Conservation (phyloP, 1,140 invertebrate species). For the Cyphomyrmex costatus region DNA sequence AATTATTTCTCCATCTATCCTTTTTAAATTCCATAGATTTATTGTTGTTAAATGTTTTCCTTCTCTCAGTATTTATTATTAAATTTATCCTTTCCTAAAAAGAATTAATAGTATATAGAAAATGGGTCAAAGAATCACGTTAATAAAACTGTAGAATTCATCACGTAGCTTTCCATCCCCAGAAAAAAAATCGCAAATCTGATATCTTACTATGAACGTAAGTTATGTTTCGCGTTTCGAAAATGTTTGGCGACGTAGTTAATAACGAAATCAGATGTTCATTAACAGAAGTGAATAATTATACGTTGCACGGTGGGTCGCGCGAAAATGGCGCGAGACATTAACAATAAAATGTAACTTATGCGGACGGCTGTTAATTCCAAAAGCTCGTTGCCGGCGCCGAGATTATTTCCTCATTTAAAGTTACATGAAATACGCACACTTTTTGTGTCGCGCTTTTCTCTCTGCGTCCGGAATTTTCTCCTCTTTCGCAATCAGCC, state of each 20-base stretch:
- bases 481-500: constrained; percentile 3
- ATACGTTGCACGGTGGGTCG: constrained; percentile 4
- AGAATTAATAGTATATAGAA: neutral
- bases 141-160: neutral
- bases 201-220: neutral
- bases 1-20: neutral
- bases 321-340: constrained; percentile 31
- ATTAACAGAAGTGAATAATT: constrained; percentile 55
- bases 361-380: constrained; percentile 50
- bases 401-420: constrained; percentile 63
- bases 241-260: constrained; percentile 35
- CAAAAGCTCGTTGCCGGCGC: constrained; percentile 53
- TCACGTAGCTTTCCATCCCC: neutral
- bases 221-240: constrained; percentile 24
- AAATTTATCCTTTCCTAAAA: neutral
- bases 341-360: constrained; percentile 60
- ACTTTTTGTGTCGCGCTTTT: constrained; percentile 32
- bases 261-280: constrained; percentile 63
- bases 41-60: neutral
- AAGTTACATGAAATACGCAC: constrained; percentile 58
- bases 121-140: neutral
- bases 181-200: neutral
- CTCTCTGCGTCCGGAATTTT: constrained; percentile 11
- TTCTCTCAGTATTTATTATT: neutral
- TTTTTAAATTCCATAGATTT: neutral